These are phyloP conservation scores for Gasterosteus aculeatus DNA, from an alignment of 2,113 vertebrate genomes.

Conservation along the genomic window DNA sequence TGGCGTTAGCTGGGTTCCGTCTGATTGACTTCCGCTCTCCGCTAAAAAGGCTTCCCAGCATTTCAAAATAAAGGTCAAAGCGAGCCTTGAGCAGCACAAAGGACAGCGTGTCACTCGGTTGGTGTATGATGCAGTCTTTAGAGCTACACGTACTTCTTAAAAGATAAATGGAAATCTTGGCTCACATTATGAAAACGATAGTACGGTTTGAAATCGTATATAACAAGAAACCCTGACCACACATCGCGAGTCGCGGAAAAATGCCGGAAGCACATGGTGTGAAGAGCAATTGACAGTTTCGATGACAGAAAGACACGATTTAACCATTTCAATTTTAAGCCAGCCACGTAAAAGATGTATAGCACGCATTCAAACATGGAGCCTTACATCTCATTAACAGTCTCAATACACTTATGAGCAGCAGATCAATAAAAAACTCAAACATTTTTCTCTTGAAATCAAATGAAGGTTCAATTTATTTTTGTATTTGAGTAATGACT, in stretches of 20 bases:
- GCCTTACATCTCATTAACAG: background rate
- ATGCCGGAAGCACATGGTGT: background rate
- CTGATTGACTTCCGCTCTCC: slow-evolving; percentile 16
- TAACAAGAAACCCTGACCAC: background rate
- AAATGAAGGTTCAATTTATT: background rate
- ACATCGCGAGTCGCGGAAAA: accelerated
- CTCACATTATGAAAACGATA: background rate
- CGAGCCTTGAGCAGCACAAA: background rate
- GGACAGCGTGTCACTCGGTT: no score
- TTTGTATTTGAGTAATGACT: background rate
- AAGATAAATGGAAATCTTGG: background rate
- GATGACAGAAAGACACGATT: background rate
- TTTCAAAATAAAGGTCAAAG: slow-evolving; percentile 50
- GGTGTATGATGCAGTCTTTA: no score
- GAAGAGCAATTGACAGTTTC: background rate
- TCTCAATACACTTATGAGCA: background rate
- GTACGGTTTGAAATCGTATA: background rate
- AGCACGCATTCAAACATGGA: background rate
- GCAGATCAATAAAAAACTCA: background rate
- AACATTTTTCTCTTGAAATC: background rate
- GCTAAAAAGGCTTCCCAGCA: background rate
- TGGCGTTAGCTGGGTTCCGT: slow-evolving; percentile 5
- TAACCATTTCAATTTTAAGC: background rate
- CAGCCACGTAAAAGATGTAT: background rate
- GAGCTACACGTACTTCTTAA: background rate